Conservation (phyloP, 2,888 invertebrate species). For the Dolomedes plantarius region DNA sequence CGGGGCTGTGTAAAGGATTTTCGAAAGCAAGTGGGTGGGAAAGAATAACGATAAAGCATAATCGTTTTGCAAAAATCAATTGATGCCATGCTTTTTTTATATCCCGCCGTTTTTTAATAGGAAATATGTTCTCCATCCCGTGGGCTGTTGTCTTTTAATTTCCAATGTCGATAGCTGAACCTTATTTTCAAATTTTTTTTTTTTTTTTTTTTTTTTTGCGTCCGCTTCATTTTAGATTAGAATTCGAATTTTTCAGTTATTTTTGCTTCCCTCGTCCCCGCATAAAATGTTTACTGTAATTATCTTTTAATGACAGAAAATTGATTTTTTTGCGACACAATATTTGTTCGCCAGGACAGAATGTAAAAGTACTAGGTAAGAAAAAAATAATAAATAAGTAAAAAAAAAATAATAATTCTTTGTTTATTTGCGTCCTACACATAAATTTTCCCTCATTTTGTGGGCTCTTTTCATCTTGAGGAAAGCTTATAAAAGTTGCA, state of each 20-base stretch:
- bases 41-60: constrained; percentile 62
- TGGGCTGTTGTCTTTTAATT: constrained; percentile 69
- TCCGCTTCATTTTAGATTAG: constrained; percentile 51
- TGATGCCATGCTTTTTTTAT: constrained; percentile 56
- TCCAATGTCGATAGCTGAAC: constrained; percentile 47
- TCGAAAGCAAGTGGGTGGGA: constrained; percentile 35
- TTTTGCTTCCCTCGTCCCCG: background rate
- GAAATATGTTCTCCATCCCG: constrained; percentile 52
- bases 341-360: constrained; percentile 33
- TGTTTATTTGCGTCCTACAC: background rate
- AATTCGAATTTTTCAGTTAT: constrained; percentile 47
- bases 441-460: background rate
- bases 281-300: constrained; percentile 66
- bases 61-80: constrained; percentile 67
- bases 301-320: constrained; percentile 71
- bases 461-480: background rate
- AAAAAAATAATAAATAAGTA: no score
- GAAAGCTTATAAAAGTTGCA: background rate
- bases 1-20: constrained; percentile 56
- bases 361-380: no score
- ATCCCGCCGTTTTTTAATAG: constrained; percentile 60
- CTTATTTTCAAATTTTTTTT: constrained; percentile 25
- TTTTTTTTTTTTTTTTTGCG: constrained; percentile 31
- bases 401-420: no score
- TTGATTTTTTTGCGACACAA: constrained; percentile 46